A percentile compares a stretch with the other conserved stretches of the same genome.
phyloP scores from a whole-genome alignment of 2,113 vertebrate species.

The Syngnathus typhle region DNA sequence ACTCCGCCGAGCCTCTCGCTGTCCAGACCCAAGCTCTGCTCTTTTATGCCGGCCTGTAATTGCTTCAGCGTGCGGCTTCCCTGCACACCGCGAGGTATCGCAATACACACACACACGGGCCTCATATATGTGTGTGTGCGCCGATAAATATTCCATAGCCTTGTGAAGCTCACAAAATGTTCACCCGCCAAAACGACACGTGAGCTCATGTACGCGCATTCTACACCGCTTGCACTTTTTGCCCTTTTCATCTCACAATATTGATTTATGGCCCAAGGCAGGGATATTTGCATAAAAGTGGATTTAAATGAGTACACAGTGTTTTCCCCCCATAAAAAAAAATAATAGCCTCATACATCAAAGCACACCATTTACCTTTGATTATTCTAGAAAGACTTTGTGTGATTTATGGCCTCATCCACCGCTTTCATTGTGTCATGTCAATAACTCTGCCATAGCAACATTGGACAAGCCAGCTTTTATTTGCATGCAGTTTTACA shows the following conservation, averaged over 20 bases:
- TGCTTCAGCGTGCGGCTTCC: constrained; percentile 69
- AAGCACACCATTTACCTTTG: neutral
- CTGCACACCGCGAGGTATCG: constrained; percentile 19
- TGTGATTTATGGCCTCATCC: neutral
- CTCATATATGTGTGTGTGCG: neutral
- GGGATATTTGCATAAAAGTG: too few relatives aligned
- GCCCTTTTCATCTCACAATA: neutral
- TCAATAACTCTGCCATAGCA: neutral
- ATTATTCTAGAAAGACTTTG: neutral
- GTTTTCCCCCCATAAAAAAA: too few relatives aligned
- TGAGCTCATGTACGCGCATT: neutral
- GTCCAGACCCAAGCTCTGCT: constrained; percentile 69
- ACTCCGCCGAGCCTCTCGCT: constrained; percentile 65
- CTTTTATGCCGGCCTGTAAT: constrained; percentile 73
- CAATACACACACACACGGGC: neutral
- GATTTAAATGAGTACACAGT: too few relatives aligned
- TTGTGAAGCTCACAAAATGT: neutral
- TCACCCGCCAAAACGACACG: neutral
- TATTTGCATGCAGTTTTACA: neutral
- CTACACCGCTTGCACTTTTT: neutral
- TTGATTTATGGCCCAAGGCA: neutral
- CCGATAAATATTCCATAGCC: neutral
- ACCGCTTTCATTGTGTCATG: neutral
- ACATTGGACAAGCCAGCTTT: neutral
- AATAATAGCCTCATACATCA: too few relatives aligned